Conservation (phyloP, 2,797 vertebrate species). For the Iguana delicatissima region DNA sequence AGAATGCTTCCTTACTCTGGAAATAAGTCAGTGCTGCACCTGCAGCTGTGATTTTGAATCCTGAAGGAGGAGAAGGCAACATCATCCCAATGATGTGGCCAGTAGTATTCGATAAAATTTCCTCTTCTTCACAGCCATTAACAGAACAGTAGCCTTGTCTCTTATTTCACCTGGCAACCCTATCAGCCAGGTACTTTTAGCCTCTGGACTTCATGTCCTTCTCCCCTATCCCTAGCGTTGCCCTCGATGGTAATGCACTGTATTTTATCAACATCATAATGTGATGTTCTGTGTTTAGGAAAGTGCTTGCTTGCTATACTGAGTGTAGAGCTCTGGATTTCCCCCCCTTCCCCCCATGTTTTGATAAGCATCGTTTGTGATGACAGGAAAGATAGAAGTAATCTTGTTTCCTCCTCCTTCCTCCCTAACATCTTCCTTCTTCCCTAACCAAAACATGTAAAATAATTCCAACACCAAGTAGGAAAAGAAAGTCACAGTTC, state of each 20-base stretch:
- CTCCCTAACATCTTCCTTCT: neutral
- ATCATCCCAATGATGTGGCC: too few relatives aligned
- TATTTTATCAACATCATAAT: neutral
- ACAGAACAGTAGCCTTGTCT: too few relatives aligned
- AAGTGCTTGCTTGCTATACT: too few relatives aligned
- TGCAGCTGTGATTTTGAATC: neutral
- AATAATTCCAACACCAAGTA: slow-evolving; percentile 21
- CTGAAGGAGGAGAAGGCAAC: neutral
- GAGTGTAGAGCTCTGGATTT: neutral
- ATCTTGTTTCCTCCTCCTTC: neutral
- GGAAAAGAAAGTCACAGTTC: slow-evolving; percentile 28
- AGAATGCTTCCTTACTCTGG: neutral
- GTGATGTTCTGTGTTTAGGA: neutral
- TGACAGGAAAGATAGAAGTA: neutral
- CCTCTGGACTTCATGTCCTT: neutral
- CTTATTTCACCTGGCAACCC: too few relatives aligned
- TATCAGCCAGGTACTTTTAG: neutral
- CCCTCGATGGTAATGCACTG: neutral
- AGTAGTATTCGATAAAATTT: too few relatives aligned
- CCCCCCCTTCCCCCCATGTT: neutral
- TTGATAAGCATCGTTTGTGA: neutral
- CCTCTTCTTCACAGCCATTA: too few relatives aligned
- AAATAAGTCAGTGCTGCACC: neutral
- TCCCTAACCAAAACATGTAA: slow-evolving; percentile 2
- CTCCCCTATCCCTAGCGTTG: neutral